phyloP scores from a whole-genome alignment of 2,797 vertebrate species.

The Heliangelus exortis region DNA sequence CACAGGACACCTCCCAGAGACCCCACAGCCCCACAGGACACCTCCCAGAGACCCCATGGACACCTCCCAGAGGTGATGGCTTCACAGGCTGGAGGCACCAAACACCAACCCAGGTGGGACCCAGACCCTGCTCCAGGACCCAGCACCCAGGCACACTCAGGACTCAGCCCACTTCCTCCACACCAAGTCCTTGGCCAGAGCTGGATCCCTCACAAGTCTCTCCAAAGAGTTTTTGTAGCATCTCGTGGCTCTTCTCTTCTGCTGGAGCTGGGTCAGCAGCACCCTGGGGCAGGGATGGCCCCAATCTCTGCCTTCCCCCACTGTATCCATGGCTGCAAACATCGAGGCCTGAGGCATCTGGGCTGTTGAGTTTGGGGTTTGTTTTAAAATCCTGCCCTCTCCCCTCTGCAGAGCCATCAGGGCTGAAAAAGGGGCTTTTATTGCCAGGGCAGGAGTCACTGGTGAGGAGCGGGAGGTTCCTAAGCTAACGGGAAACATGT shows the following conservation, averaged over 20 bases:
- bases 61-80: too few relatives aligned
- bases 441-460: not conserved
- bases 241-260: not conserved
- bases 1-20: too few relatives aligned
- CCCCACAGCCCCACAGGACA: fast-evolving
- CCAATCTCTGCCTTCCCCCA: not conserved
- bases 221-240: not conserved
- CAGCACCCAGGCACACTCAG: not conserved
- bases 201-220: not conserved
- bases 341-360: not conserved
- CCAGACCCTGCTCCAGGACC: not conserved
- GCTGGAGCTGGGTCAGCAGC: not conserved
- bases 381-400: not conserved
- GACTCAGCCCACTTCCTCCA: not conserved
- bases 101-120: not conserved
- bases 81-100: not conserved
- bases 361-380: not conserved
- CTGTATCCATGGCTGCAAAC: not conserved
- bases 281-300: fast-evolving
- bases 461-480: not conserved
- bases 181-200: fast-evolving
- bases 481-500: constrained; percentile 19
- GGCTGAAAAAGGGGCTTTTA: not conserved
- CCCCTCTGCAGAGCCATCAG: not conserved
- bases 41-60: too few relatives aligned